Conservation (phyloP, 2,888 invertebrate species). For the Amorpha juglandis region DNA sequence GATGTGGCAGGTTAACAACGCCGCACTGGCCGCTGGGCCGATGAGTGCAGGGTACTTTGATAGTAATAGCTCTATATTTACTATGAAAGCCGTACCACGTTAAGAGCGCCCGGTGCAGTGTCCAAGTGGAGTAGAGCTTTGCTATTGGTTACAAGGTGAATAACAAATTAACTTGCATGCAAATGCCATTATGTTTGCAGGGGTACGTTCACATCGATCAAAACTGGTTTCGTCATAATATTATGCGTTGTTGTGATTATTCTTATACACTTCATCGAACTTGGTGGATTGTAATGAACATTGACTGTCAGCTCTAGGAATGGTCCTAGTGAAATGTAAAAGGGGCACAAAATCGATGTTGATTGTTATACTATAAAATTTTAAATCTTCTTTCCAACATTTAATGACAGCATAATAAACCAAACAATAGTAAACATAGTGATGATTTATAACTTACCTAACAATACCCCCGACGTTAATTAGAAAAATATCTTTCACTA, state of each 20-base stretch:
- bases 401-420: too few relatives aligned
- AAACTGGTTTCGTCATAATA: slow-evolving; percentile 4
- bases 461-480: too few relatives aligned
- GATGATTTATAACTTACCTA: too few relatives aligned
- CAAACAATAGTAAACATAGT: too few relatives aligned
- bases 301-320: background rate
- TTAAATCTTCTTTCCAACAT: too few relatives aligned
- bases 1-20: slow-evolving; percentile 50
- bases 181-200: slow-evolving; percentile 1
- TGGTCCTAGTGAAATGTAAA: background rate
- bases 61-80: slow-evolving; percentile 45
- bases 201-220: slow-evolving; percentile 6
- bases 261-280: background rate
- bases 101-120: slow-evolving; percentile 28
- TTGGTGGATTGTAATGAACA: background rate
- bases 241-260: background rate
- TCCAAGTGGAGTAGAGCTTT: background rate
- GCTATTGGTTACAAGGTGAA: slow-evolving; percentile 21
- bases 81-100: slow-evolving; percentile 29
- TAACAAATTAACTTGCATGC: slow-evolving; percentile 22
- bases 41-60: slow-evolving; percentile 10
- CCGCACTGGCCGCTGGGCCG: slow-evolving; percentile 37
- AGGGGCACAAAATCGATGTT: too few relatives aligned
- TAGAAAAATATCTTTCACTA: too few relatives aligned
- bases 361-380: too few relatives aligned